Evolutionary conservation across 1,140 invertebrate genomes (phyloP).

Genomic region (Panagrolaimus sp.): DNA sequence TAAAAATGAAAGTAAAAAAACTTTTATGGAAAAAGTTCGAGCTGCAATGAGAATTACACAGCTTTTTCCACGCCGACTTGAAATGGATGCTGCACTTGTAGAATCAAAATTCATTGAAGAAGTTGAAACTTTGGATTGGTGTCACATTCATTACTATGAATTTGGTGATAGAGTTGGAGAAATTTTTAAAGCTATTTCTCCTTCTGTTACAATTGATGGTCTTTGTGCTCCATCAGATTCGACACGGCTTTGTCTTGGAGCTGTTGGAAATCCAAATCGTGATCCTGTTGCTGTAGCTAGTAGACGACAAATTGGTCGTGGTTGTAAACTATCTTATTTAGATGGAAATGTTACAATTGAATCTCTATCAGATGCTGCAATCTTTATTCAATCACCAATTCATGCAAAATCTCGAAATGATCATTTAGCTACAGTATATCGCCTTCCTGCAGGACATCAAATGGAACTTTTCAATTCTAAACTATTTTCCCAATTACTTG

Average conservation of each 20-base stretch:
- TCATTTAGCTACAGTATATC: not conserved
- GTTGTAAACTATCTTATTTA: not conserved
- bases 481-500: not conserved
- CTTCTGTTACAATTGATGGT: not conserved
- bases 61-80: no score
- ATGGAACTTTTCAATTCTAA: not conserved
- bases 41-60: no score
- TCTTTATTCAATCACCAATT: slow-evolving; percentile 12
- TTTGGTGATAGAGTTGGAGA: not conserved
- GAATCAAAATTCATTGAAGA: no score
- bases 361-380: not conserved
- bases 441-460: not conserved
- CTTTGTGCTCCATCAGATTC: not conserved
- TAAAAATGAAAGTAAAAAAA: no score
- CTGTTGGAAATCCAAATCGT: not conserved
- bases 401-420: slow-evolving; percentile 10
- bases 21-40: no score
- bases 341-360: not conserved
- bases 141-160: slow-evolving; percentile 9
- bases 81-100: no score
- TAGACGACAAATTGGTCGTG: slow-evolving; percentile 3
- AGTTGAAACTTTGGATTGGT: not conserved
- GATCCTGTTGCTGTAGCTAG: not conserved
- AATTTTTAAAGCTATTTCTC: not conserved
- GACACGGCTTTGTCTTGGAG: not conserved